phyloP scores from a whole-genome alignment of 2,797 vertebrate species.

The Uromys caudimaculatus region DNA sequence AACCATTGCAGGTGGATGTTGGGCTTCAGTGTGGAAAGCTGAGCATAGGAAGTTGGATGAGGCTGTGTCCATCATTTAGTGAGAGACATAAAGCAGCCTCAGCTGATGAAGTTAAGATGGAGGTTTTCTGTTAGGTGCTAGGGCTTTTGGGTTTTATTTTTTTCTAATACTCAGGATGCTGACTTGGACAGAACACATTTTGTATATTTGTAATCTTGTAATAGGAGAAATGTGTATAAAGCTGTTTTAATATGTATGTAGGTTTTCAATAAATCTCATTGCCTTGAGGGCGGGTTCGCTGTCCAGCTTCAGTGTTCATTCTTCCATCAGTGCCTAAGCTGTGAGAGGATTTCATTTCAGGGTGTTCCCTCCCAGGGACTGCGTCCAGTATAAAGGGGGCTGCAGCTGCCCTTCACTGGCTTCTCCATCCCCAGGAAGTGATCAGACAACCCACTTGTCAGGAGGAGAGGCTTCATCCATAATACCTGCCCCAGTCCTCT shows the following conservation, averaged over 20 bases:
- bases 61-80: slow-evolving; percentile 21
- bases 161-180: neutral
- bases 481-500: neutral
- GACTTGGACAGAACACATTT: neutral
- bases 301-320: neutral
- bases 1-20: neutral
- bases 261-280: slow-evolving; percentile 81
- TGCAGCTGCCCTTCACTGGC: neutral
- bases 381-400: neutral
- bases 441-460: neutral
- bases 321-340: neutral
- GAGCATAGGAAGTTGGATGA: neutral
- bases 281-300: slow-evolving; percentile 58
- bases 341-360: neutral
- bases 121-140: slow-evolving; percentile 36
- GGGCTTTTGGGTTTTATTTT: neutral
- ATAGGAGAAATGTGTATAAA: slow-evolving; percentile 80
- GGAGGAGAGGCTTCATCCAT: neutral
- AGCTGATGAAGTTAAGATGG: slow-evolving; percentile 49
- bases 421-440: neutral
- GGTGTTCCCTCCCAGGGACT: neutral
- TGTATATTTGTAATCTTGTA: slow-evolving; percentile 86
- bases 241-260: slow-evolving; percentile 83
- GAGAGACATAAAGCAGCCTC: neutral
- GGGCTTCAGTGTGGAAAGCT: neutral